Conservation (phyloP, 2,888 invertebrate genomes). For the Stenodera caucasica region DNA sequence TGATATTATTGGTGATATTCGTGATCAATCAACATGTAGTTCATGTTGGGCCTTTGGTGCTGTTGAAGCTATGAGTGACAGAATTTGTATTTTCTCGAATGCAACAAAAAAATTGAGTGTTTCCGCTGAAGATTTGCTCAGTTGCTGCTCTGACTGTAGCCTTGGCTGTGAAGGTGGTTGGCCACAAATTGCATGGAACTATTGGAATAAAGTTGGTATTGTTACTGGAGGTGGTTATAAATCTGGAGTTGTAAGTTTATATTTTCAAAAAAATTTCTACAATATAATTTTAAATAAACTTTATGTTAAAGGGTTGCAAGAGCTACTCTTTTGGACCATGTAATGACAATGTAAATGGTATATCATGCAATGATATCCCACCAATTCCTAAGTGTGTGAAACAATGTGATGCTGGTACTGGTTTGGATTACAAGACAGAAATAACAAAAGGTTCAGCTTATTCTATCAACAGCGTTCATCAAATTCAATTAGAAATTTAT, state of each 20-base stretch:
- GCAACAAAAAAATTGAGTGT: slow-evolving; percentile 69
- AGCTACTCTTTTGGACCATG: not conserved
- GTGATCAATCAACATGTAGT: slow-evolving; percentile 85
- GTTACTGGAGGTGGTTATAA: slow-evolving; percentile 82
- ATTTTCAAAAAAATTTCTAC: not conserved
- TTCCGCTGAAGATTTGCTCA: slow-evolving; percentile 78
- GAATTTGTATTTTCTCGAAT: slow-evolving; percentile 76
- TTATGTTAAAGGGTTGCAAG: not conserved
- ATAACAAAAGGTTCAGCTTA: not conserved
- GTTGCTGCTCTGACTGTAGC: slow-evolving; percentile 77
- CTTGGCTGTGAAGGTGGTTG: slow-evolving; percentile 81
- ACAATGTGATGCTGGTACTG: not conserved
- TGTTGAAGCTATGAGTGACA: slow-evolving; percentile 84
- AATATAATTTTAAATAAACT: not conserved
- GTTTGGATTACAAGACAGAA: not conserved
- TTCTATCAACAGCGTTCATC: slow-evolving; percentile 42
- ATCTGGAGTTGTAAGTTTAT: slow-evolving; percentile 58
- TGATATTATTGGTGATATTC: slow-evolving; percentile 74
- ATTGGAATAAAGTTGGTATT: slow-evolving; percentile 77
- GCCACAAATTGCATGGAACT: slow-evolving; percentile 77
- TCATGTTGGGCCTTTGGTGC: slow-evolving; percentile 92
- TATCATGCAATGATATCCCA: not conserved
- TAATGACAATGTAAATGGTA: not conserved
- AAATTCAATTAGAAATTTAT: slow-evolving; percentile 78
- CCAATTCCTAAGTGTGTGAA: slow-evolving; percentile 3